Conservation (phyloP, 2,113 vertebrate genomes). For the Lota lota region DNA sequence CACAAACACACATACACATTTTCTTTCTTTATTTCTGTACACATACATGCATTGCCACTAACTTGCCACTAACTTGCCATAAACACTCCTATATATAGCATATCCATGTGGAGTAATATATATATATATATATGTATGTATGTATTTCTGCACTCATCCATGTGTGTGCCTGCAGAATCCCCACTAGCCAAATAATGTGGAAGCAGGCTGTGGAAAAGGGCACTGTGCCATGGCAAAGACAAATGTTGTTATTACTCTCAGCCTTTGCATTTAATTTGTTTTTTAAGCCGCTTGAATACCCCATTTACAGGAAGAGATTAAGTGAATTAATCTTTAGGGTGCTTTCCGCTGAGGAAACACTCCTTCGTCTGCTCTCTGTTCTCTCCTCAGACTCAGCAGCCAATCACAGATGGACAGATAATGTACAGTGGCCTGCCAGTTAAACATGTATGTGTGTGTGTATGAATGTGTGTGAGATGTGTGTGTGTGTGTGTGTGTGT, state of each 20-base stretch:
- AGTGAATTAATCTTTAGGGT: slow-evolving; percentile 65
- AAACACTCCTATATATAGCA: too few relatives aligned
- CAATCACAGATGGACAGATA: slow-evolving; percentile 14
- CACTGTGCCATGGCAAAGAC: slow-evolving; percentile 54
- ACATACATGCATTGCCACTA: not conserved
- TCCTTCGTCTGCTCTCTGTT: slow-evolving; percentile 3
- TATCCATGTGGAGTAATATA: not conserved
- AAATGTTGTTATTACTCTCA: slow-evolving; percentile 69
- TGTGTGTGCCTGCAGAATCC: not conserved
- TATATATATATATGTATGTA: slow-evolving; percentile 10
- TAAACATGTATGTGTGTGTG: slow-evolving; percentile 29
- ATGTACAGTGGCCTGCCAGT: slow-evolving; percentile 25
- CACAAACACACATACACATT: too few relatives aligned
- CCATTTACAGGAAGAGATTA: slow-evolving; percentile 67
- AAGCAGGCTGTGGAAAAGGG: slow-evolving; percentile 51
- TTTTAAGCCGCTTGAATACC: slow-evolving; percentile 64
- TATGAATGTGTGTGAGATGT: slow-evolving; percentile 16
- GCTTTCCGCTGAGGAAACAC: slow-evolving; percentile 46
- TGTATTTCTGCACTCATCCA: not conserved
- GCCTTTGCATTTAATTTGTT: slow-evolving; percentile 71
- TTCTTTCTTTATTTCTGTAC: not conserved
- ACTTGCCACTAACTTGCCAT: not conserved
- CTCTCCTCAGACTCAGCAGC: slow-evolving; percentile 24
- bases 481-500: slow-evolving; percentile 7
- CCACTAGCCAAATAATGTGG: slow-evolving; percentile 46